These are phyloP conservation scores for Pygocentrus nattereri DNA, from an alignment of 2,797 vertebrate species.

Conservation along the genomic window DNA sequence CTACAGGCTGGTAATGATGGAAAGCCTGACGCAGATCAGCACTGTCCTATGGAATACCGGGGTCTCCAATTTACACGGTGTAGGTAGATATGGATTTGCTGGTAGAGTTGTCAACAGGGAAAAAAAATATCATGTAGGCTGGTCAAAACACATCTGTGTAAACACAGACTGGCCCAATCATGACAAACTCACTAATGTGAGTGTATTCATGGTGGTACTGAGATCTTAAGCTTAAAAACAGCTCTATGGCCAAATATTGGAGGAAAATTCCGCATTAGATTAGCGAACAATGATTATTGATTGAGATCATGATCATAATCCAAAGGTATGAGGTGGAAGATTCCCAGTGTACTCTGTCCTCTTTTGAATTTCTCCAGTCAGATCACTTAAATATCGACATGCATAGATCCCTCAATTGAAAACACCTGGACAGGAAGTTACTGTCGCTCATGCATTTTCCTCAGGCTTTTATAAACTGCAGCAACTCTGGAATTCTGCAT, in stretches of 20 bases:
- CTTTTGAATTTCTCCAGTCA: not conserved
- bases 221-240: not conserved
- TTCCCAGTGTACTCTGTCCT: constrained; percentile 12
- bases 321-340: not conserved
- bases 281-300: not conserved
- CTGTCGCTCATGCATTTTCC: constrained; percentile 19
- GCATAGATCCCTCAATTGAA: constrained; percentile 17
- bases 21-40: constrained; percentile 22
- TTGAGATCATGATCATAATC: not conserved
- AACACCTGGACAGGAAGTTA: not conserved
- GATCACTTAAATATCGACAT: constrained; percentile 6
- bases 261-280: not conserved
- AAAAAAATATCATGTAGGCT: constrained; percentile 5
- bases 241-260: not conserved
- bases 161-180: constrained; percentile 2
- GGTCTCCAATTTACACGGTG: not conserved
- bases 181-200: not conserved
- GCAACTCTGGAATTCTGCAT: not conserved
- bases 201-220: not conserved
- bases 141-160: constrained; percentile 10
- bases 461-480: not conserved
- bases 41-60: constrained; percentile 1
- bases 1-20: constrained; percentile 16
- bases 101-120: not conserved
- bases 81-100: not conserved